Conservation (phyloP, 2,888 invertebrate species). For the Hipparchia sbordonii region DNA sequence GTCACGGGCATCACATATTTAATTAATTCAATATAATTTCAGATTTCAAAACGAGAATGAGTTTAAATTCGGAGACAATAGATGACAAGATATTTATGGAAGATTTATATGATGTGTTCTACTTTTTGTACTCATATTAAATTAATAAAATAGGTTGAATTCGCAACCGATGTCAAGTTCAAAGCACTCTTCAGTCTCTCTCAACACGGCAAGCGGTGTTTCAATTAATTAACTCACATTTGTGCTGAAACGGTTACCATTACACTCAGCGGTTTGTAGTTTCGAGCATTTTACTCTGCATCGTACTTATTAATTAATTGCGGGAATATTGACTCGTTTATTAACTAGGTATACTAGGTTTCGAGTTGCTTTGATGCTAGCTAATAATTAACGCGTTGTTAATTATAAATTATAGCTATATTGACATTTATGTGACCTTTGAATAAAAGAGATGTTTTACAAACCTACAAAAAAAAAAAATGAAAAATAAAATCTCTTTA, state of each 20-base stretch:
- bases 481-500: no score
- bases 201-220: slow-evolving; percentile 1
- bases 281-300: not conserved
- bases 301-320: not conserved
- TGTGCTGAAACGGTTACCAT: slow-evolving; percentile 15
- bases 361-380: not conserved
- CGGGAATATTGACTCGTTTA: not conserved
- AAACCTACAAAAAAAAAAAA: no score
- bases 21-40: no score
- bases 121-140: no score
- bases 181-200: slow-evolving; percentile 10
- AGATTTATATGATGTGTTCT: no score
- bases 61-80: no score
- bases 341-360: not conserved
- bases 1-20: no score
- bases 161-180: slow-evolving; percentile 17
- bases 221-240: slow-evolving; percentile 18
- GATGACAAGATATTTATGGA: no score
- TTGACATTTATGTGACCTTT: not conserved
- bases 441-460: not conserved
- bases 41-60: no score
- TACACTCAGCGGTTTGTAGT: slow-evolving; percentile 2
- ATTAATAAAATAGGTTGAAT: not conserved
- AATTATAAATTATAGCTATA: not conserved
- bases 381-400: not conserved